Percentiles rank a stretch among this genome's conserved stretches.
Conservation (phyloP, 2,113 vertebrate species). For the Strix uralensis region DNA sequence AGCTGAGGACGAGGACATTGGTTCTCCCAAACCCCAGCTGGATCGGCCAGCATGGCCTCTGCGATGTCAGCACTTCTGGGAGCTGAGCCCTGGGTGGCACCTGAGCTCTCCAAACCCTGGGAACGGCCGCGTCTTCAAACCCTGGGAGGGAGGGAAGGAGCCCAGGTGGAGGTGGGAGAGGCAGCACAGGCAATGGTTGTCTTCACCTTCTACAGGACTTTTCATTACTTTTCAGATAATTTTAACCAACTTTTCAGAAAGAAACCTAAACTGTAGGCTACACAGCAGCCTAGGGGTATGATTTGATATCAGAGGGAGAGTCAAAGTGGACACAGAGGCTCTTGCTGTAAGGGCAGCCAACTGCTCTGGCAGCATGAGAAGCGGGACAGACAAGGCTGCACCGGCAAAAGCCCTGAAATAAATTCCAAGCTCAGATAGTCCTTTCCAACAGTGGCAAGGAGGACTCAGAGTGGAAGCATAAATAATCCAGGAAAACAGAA, state of each 20-base stretch:
- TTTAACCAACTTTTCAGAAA: not conserved
- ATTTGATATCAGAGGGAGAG: not conserved
- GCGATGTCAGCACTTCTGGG: not conserved
- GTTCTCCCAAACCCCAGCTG: slow-evolving; percentile 24
- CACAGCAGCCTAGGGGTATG: not conserved
- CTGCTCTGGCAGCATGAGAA: not conserved
- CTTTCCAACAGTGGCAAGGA: not conserved
- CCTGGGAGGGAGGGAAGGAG: not conserved
- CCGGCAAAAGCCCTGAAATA: not conserved
- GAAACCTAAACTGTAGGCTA: not conserved
- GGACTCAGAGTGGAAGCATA: not conserved
- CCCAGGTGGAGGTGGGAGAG: not conserved
- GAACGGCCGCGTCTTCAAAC: not conserved
- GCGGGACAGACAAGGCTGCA: not conserved
- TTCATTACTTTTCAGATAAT: not conserved
- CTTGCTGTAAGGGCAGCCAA: not conserved
- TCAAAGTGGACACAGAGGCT: not conserved
- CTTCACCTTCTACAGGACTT: not conserved
- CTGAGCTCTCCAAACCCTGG: slow-evolving; percentile 12
- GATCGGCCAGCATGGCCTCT: not conserved
- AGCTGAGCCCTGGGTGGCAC: slow-evolving; percentile 34
- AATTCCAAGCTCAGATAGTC: not conserved
- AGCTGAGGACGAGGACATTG: not conserved
- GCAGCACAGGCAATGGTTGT: not conserved
- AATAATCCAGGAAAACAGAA: not conserved